Conservation (phyloP, 2,797 vertebrate genomes). For the Protonibea diacanthus region DNA sequence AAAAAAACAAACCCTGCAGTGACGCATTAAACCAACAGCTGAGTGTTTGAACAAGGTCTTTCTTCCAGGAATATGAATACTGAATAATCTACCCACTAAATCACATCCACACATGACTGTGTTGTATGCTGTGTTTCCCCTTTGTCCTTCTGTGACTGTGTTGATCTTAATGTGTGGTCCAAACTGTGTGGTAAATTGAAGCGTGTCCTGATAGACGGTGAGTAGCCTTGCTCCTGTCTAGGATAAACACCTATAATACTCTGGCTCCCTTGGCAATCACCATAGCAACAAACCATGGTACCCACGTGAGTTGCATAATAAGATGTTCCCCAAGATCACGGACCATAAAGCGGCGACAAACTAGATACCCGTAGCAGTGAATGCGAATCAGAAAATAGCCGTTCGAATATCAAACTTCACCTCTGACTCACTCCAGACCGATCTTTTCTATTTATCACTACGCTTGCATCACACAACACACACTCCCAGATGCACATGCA, state of each 20-base stretch:
- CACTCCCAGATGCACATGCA: constrained; percentile 47
- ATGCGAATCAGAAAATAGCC: constrained; percentile 65
- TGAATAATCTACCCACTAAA: constrained; percentile 56
- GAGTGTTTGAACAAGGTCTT: constrained; percentile 76
- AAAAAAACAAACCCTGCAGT: constrained; percentile 74
- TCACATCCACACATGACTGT: constrained; percentile 54
- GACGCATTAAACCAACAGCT: constrained; percentile 77
- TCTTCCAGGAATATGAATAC: constrained; percentile 77
- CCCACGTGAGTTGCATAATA: constrained; percentile 86
- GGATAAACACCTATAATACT: constrained; percentile 86
- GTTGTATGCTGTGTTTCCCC: constrained; percentile 38
- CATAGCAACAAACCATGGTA: constrained; percentile 85
- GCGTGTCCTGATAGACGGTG: constrained; percentile 74
- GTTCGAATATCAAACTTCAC: constrained; percentile 64
- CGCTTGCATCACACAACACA: constrained; percentile 40
- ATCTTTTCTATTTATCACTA: constrained; percentile 66
- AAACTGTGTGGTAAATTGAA: constrained; percentile 75
- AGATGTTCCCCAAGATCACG: constrained; percentile 79
- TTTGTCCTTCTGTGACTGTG: constrained; percentile 62
- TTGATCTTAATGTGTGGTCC: constrained; percentile 76
- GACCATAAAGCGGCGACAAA: constrained; percentile 74
- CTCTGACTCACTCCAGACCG: constrained; percentile 47
- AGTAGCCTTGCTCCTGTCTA: constrained; percentile 78
- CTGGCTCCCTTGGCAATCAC: constrained; percentile 85
- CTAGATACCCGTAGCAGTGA: constrained; percentile 60